Base-by-base conservation (phyloP, 1,140 invertebrate species). In the Venturia canescens region DNA sequence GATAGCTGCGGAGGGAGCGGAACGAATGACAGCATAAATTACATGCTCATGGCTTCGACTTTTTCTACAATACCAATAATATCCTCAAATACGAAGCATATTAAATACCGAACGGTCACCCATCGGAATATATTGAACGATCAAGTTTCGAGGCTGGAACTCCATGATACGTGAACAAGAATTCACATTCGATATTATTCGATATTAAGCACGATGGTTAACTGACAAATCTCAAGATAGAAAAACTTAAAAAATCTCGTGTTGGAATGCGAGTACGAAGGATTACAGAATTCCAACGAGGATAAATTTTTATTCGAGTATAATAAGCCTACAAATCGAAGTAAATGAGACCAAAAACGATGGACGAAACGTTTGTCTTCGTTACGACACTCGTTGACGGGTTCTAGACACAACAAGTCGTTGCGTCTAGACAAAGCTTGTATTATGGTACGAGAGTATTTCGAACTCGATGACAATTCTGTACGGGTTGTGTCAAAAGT, bases 321-420 rank as follows among this genome's bases (percentile, higher is more conserved):
- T 18, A 44, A 26, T 15, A 23, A 44, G 11, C 23, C 38, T 26
- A 44, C 3, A 48, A 72, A 72, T 72, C 70, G 70, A 72, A 48
- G 70, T 23, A 38, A 72, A 63, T 23, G 60, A 50, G 34, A 38
- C n/a, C n/a, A 44, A n/a, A 72, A 48, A 44, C 70, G 38, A 48
- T 18, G 70, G 15, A 34, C 23, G 31, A 29, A 38, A 72, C 34
- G 21, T 48, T 44, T 15, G 29, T 18, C 23, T 16, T 34, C 4
- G 18, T 44, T 11, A 38, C 21, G 21, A 72, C 13, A 44, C 50
- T 72, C 16, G 70, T 48, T 38, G 21, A 26, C 44, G 34, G 29
- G 48, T 72, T 72, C 70, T 48, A 72, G 70, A 38, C 38, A 72
- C 70, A 71, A 71, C 69, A 72, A 48, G 70, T 72, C 38, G 70